A percentile compares a stretch with the other conserved stretches of the same genome.
phyloP scores from a whole-genome alignment of 2,797 vertebrate genomes.

The Fringilla coelebs region DNA sequence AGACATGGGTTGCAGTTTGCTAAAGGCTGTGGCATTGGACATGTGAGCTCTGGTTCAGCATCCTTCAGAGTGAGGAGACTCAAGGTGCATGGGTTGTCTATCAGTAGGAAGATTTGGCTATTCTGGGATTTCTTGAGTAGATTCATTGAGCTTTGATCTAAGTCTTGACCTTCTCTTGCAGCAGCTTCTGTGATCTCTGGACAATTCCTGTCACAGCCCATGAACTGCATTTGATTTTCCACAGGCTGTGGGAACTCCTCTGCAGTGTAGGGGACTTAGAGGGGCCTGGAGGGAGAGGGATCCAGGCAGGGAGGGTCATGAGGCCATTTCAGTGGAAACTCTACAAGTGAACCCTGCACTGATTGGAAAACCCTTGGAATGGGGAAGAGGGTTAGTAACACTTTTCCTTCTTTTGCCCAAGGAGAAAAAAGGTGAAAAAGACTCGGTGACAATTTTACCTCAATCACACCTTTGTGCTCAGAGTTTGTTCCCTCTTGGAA shows the following conservation, averaged over 20 bases:
- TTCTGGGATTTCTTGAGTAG: background rate
- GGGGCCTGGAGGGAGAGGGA: background rate
- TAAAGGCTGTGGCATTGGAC: fast-evolving
- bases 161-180: background rate
- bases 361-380: background rate
- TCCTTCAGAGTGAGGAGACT: background rate
- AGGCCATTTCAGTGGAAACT: background rate
- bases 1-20: background rate
- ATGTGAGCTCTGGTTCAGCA: background rate
- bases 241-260: fast-evolving
- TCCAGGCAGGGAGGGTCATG: too few relatives aligned
- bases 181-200: background rate
- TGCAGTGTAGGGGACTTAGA: fast-evolving
- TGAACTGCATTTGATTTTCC: background rate
- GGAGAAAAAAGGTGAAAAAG: background rate
- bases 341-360: background rate
- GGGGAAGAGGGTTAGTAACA: background rate
- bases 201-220: fast-evolving
- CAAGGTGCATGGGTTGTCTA: fast-evolving
- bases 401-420: background rate
- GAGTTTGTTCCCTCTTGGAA: background rate
- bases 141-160: background rate
- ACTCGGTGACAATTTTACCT: background rate
- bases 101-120: background rate
- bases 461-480: background rate